Percentiles rank a stretch among this genome's conserved stretches.
These are phyloP conservation scores for Holothuria scabra DNA, from an alignment of 53 echinoderm and acorn worm genomes.

Conservation along the genomic window DNA sequence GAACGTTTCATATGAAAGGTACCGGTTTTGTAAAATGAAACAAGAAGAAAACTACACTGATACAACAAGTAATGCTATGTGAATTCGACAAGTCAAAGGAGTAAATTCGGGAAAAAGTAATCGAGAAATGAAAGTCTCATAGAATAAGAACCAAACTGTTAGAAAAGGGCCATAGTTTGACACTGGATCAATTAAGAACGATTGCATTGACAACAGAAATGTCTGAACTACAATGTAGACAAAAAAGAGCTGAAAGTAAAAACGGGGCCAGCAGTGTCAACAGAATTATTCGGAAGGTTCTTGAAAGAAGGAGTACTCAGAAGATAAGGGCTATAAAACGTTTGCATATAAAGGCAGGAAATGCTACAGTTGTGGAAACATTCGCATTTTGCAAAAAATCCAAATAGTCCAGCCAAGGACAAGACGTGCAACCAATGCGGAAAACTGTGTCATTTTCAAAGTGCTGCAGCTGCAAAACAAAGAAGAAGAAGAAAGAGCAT, in stretches of 20 bases:
- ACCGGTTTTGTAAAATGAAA: constrained; percentile 49
- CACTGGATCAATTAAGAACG: constrained; percentile 46
- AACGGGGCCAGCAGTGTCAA: too few species aligned
- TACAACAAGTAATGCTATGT: constrained; percentile 50
- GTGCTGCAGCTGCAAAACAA: constrained; percentile 53
- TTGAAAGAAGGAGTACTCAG: too few species aligned
- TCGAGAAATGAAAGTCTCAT: constrained; percentile 64
- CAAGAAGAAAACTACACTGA: constrained; percentile 49
- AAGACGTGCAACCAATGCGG: constrained; percentile 54
- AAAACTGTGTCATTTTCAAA: constrained; percentile 38
- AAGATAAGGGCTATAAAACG: too few species aligned
- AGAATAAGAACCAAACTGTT: constrained; percentile 56
- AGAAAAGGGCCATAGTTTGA: constrained; percentile 55
- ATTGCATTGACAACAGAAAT: constrained; percentile 60
- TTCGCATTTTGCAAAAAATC: constrained; percentile 61
- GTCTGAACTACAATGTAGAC: constrained; percentile 42
- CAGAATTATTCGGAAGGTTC: too few species aligned
- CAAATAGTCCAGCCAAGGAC: constrained; percentile 49
- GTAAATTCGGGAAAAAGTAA: constrained; percentile 38
- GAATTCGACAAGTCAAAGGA: constrained; percentile 36
- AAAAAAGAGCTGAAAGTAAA: constrained; percentile 17
- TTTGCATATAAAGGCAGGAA: not conserved
- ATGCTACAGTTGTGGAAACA: constrained; percentile 53
- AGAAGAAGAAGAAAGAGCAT: constrained; percentile 1
- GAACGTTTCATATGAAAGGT: constrained; percentile 56